Evolutionary conservation across 2,888 invertebrate species (phyloP), one percentile per base, ranked within the genome.

Genomic region (Spodoptera littoralis): DNA sequence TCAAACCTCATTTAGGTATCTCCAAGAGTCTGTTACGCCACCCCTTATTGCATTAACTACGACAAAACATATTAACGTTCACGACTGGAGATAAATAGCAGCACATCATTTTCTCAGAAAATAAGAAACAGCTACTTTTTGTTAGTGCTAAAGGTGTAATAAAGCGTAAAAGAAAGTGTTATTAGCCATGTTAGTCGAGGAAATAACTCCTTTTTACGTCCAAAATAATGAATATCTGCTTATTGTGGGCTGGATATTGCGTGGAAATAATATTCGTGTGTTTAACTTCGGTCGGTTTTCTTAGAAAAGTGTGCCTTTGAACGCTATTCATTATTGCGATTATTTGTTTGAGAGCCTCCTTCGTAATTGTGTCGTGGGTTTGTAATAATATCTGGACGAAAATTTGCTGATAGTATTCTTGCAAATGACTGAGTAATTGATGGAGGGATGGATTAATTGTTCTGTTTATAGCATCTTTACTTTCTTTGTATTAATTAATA

Each of bases 91-190:
- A 57, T 45, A 75, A 76, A 77, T 63, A 74, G 58, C 70, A 61
- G 62, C 65, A 69, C 69, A 69, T 74, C 3, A 42, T 24, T 74
- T 76, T 60, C 64, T 24, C 50, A 48, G 65, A 67, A 81, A 82
- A 81, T 79, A 73, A 75, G 61, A 58, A 67, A 66, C 61, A 59
- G 54, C 60, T 50, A 60, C 68, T 72, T 79, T 75, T 60, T 68
- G 65, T 70, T 65, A 65, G 57, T 64, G 63, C 66, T 52, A 52
- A 70, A 60, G 48, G 49, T 46, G 59, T 61, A 65, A 63, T 56
- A 73, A 57, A 11, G n/a, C 70, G 59, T 75, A 60, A 69, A 63
- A 51, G 51, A 57, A 65, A 60, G 30, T 64, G 61, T 65, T 66
- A 73, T 70, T 73, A 60, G 42, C 22, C 44, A 45, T 62, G 53